Base-by-base conservation (phyloP, 2,113 vertebrate species). In the Alethe diademata region DNA sequence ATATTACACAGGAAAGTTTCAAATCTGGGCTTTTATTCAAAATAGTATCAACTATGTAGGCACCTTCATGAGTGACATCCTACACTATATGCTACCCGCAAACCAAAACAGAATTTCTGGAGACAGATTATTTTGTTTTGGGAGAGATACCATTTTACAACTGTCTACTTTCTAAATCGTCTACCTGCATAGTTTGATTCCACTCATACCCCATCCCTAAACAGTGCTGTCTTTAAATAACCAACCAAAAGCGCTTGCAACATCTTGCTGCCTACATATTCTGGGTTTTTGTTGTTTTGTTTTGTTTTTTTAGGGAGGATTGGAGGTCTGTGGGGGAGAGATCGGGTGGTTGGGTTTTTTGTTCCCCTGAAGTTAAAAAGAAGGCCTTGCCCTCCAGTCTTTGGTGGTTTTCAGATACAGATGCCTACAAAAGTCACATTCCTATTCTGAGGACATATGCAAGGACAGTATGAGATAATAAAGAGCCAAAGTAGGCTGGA, bases 271-370 rank as follows among this genome's bases (percentile, higher is more conserved):
- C 12, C 51, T 53, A 61, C 24, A 23, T 47, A 33, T n/a, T 56
- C 6, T 33, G 26, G 16, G 2, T 51, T 51, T 51, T 48, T 24
- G 12, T 24, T 48, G 25, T 15, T 26, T 26, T 16, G 8, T 15
- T 50, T 18, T 11, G n/a, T 29, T n/a, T 47, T 47, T 67, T 29
- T 17, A 42, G 29, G 24, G 3, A 38, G 3, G 12, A 45, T 15
- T 7, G 8, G 8, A 38, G 13, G 2, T 18, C 33, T 10, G 14
- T 5, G 0, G 2, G 6, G 8, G 11, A 17, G 22, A 79, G 14
- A n/a, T 6, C 43, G 35, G 35, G 20, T 54, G 6, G 10, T 23
- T 19, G 18, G 4, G 0, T 13, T 29, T 76, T 45, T 61, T 4
- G 33, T 15, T 31, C 6, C 40, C 14, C 22, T 36, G 62, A 58